Conservation (phyloP, 53 echinoderm and acorn worm genomes). For the Pentamera pediparva region DNA sequence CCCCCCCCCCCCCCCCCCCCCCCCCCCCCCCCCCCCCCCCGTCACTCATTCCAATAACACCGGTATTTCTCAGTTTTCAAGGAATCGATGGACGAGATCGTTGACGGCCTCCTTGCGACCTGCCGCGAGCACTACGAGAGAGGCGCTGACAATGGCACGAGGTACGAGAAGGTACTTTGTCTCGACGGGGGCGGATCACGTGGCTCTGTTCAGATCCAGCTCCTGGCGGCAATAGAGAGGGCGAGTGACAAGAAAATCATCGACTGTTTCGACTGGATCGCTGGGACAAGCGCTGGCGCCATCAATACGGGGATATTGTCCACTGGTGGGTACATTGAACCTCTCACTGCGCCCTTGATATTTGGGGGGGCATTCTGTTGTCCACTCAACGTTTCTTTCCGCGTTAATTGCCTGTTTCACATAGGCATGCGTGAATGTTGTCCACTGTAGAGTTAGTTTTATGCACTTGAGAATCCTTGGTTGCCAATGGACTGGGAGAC, state of each 20-base stretch:
- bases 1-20: too few species aligned
- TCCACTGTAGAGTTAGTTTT: too few species aligned
- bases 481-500: too few species aligned
- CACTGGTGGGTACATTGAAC: not conserved
- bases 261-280: slow-evolving; percentile 30
- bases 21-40: too few species aligned
- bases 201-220: slow-evolving; percentile 8
- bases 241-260: slow-evolving; percentile 23
- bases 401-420: too few species aligned
- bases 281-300: slow-evolving; percentile 24
- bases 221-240: slow-evolving; percentile 24
- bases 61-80: not conserved
- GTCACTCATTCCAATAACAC: too few species aligned
- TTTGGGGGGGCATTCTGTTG: not conserved
- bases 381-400: too few species aligned
- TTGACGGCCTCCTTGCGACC: not conserved
- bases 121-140: not conserved
- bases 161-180: slow-evolving; percentile 17
- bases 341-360: not conserved
- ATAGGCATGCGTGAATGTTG: too few species aligned
- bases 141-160: not conserved
- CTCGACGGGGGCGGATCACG: slow-evolving; percentile 27
- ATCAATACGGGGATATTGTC: not conserved
- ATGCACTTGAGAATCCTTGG: too few species aligned
- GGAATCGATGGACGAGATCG: slow-evolving; percentile 1